Evolutionary conservation across 2,113 vertebrate genomes (phyloP), one percentile per base, ranked within the genome.

Genomic region (Xenopus laevis): DNA sequence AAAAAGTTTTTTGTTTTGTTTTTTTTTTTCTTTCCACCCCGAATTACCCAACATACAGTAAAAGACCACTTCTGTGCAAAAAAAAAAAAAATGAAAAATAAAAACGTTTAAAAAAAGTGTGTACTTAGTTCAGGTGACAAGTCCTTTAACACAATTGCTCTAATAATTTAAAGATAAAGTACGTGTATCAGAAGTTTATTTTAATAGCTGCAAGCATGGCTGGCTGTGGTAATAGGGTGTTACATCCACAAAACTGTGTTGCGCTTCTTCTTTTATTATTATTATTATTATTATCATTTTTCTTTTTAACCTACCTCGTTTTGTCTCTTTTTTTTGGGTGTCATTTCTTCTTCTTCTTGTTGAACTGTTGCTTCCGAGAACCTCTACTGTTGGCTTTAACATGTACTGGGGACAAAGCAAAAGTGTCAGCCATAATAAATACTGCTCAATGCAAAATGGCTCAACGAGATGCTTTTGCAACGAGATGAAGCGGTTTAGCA

Each of bases 281-380:
- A 40, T 44, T n/a, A 1, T 68, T 65, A 40, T 63, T 74, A 33
- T 61, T 21, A 44, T 44, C 12, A 1, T 1, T 27, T 68, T 64
- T 65, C 86, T 91, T 90, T 85, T 92, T 91, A 90, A 93, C 90
- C 93, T 95, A 93, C 94, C 93, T 94, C 92, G 88, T 93, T 92
- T 89, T 0, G 78, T 87, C 87, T 89, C 80, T 50, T 50, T 50
- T 77, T 82, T 86, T 77, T 73, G 78, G 71, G 73, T 69, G 23
- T 71, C 79, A 40, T 9, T 40, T 13, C 3, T 76, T 65, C 16
- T 71, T 79, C 80, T 71, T 81, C 79, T 84, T 21, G 72, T 87
- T 93, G 83, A 79, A 82, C 84, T 90, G 87, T 89, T 88, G 83
- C 78, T 87, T 90, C 86, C 89, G 86, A 86, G 82, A 86, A 88